Conservation (phyloP, 2,113 vertebrate genomes). For the Myxocyprinus asiaticus region DNA sequence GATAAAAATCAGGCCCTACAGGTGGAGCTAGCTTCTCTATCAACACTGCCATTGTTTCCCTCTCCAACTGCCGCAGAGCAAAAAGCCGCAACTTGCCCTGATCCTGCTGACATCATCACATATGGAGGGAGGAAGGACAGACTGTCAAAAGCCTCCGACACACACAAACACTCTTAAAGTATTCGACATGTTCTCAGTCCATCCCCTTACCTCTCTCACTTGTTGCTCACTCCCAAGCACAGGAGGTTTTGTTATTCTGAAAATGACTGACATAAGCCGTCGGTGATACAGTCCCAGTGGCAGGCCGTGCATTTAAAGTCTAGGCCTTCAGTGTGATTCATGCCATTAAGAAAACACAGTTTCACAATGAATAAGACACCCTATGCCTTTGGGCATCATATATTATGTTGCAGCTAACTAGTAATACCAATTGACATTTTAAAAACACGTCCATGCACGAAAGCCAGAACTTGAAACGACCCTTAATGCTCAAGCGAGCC, state of each 20-base stretch:
- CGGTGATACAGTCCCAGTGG: slow-evolving; percentile 16
- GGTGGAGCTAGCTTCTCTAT: slow-evolving; percentile 60
- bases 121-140: not conserved
- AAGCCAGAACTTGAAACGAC: too few species aligned
- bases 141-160: not conserved
- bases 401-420: too few species aligned
- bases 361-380: too few species aligned
- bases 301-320: too few species aligned
- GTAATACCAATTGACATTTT: too few species aligned
- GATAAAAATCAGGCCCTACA: slow-evolving; percentile 64
- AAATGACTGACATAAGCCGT: not conserved
- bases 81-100: slow-evolving; percentile 38
- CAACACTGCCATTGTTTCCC: slow-evolving; percentile 60
- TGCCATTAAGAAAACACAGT: too few species aligned
- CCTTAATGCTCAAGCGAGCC: too few species aligned
- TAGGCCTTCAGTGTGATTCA: too few species aligned
- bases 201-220: slow-evolving; percentile 2
- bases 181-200: slow-evolving; percentile 18
- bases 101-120: slow-evolving; percentile 14
- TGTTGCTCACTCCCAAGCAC: slow-evolving; percentile 1
- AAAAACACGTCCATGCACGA: too few species aligned
- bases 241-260: slow-evolving; percentile 23
- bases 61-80: slow-evolving; percentile 39
- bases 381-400: too few species aligned
- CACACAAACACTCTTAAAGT: not conserved